Conservation (phyloP, 2,797 vertebrate species). For the Garrulus glandarius region DNA sequence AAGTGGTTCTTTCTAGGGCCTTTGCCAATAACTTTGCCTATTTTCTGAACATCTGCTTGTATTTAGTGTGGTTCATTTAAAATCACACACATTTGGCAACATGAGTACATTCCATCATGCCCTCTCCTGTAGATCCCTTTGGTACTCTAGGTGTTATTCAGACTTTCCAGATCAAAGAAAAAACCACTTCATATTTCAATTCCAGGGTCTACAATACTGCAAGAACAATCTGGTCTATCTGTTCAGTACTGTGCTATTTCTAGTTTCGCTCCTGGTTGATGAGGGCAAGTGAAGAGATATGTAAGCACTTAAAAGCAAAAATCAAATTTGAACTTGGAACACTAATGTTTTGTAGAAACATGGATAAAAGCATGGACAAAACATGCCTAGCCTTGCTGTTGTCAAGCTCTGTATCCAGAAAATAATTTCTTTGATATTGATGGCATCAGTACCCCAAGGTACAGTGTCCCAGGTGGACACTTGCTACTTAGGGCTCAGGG, state of each 20-base stretch:
- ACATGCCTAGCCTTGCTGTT: not conserved
- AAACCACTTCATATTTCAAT: not conserved
- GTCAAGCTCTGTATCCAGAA: not conserved
- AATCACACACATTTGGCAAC: not conserved
- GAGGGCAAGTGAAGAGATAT: not conserved
- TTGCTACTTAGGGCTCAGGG: not conserved
- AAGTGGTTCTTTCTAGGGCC: not conserved
- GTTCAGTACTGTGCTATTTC: not conserved
- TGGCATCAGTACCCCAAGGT: not conserved
- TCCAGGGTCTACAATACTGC: not conserved
- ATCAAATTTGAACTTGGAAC: not conserved
- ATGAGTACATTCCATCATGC: not conserved
- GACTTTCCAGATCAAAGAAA: constrained; percentile 16
- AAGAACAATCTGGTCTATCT: not conserved
- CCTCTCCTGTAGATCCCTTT: not conserved
- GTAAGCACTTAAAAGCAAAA: not conserved
- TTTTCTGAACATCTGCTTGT: constrained; percentile 23
- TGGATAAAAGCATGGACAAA: not conserved
- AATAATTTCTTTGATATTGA: not conserved
- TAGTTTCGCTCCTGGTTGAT: not conserved
- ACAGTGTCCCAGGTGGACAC: not conserved
- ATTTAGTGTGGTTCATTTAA: not conserved
- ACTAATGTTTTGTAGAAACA: not conserved
- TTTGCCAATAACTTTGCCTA: not conserved
- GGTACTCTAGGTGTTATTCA: constrained; percentile 15